Evolutionary conservation across 2,113 vertebrate species (phyloP).

Genomic region (Dipodomys merriami): DNA sequence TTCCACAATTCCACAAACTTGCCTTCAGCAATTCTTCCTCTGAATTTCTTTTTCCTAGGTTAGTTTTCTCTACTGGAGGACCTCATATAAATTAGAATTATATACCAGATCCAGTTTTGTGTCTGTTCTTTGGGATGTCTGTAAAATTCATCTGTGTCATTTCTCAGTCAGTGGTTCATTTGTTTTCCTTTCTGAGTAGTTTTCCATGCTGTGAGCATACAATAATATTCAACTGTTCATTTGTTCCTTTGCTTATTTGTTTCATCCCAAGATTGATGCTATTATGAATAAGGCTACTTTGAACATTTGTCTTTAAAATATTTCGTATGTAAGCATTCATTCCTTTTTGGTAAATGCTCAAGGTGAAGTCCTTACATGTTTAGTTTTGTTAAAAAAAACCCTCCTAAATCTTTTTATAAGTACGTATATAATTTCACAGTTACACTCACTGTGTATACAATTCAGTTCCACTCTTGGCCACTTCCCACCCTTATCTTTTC

Average conservation of each 20-base stretch:
- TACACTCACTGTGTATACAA: background rate
- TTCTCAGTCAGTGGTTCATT: background rate
- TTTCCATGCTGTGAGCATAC: background rate
- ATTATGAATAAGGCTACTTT: background rate
- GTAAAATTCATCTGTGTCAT: background rate
- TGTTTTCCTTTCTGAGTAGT: constrained; percentile 13
- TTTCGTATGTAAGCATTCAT: background rate
- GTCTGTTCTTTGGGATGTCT: constrained; percentile 25
- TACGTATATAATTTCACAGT: background rate
- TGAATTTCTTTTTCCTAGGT: background rate
- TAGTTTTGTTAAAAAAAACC: background rate
- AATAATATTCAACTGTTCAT: too few relatives aligned
- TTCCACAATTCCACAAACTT: background rate
- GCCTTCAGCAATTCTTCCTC: background rate
- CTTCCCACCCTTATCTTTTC: background rate
- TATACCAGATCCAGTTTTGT: background rate
- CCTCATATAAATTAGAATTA: background rate
- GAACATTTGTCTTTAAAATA: background rate
- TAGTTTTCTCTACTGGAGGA: background rate
- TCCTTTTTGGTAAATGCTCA: constrained; percentile 6
- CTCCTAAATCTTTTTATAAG: background rate
- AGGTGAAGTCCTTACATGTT: background rate
- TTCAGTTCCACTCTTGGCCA: background rate
- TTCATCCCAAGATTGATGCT: background rate
- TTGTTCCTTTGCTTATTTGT: background rate